Base-by-base conservation (phyloP, 2,888 invertebrate species). In the Opisthograptis luteolata region DNA sequence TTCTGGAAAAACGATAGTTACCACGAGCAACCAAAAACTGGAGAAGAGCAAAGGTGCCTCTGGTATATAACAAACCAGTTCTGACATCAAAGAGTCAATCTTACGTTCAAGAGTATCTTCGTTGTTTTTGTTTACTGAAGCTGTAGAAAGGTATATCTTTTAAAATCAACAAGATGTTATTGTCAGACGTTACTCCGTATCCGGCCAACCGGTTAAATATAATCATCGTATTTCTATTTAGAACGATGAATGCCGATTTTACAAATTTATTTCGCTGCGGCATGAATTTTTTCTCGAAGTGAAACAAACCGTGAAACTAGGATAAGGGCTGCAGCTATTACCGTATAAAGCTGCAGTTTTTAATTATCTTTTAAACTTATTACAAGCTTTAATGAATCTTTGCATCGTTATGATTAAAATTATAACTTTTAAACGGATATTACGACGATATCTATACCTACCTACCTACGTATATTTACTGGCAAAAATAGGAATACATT, bases 401-500 rank as follows among this genome's bases (percentile, higher is more conserved):
- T n/a, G n/a, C n/a, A n/a, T n/a, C n/a, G n/a, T n/a, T n/a, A n/a
- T n/a, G n/a, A n/a, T n/a, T n/a, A n/a, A n/a, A n/a, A n/a, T n/a
- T n/a, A n/a, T n/a, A n/a, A n/a, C n/a, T n/a, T n/a, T n/a, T n/a
- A n/a, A 6, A 14, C n/a, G 19, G 19, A 40, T 47, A 15, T 31
- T 31, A 20, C 32, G 9, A 15, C 24, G n/a, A 31, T 36, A 19
- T 30, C 30, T 30, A 14, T 15, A 22, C 13, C 9, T n/a, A n/a
- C n/a, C n/a, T n/a, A n/a, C n/a, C n/a, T n/a, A n/a, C n/a, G n/a
- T n/a, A n/a, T 31, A 14, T 30, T n/a, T 31, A 15, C 28, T n/a
- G 15, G 31, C 43, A 17, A 39, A 43, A 49, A 49, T 49, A 49
- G 37, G 7, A 39, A 39, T 25, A 37, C 34, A 43, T 43, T 8